Conservation (phyloP, 2,797 vertebrate genomes). For the Danio aesculapii region DNA sequence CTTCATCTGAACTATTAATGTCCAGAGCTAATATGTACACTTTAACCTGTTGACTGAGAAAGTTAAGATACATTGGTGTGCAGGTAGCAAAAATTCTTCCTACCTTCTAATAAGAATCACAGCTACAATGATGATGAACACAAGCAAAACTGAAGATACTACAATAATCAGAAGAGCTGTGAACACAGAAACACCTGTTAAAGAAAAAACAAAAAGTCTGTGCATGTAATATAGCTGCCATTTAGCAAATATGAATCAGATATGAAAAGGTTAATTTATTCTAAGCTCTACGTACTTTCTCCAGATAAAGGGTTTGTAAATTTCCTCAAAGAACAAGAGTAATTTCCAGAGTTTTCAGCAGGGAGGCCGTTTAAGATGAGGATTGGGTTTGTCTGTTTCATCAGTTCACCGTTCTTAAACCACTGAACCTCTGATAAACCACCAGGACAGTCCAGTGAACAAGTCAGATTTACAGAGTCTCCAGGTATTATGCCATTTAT, state of each 20-base stretch:
- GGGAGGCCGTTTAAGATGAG: constrained; percentile 27
- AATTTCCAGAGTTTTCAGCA: constrained; percentile 31
- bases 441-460: constrained; percentile 27
- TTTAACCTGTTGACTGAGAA: no score
- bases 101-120: background rate
- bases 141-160: background rate
- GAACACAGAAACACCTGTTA: background rate
- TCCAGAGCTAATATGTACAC: no score
- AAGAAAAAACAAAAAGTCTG: background rate
- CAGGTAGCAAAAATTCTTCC: background rate
- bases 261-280: background rate
- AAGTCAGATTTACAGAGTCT: constrained; percentile 43
- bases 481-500: constrained; percentile 18
- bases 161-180: background rate
- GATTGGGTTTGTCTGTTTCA: background rate
- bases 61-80: background rate
- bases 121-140: background rate
- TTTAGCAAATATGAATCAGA: background rate
- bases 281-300: constrained; percentile 9
- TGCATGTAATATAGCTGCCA: background rate
- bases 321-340: constrained; percentile 36
- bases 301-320: background rate
- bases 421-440: constrained; percentile 25
- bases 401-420: constrained; percentile 20
- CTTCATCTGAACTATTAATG: background rate